Evolutionary conservation across 2,797 vertebrate genomes (phyloP), one percentile per base, ranked within the genome.

Genomic region (Podarcis siculus): DNA sequence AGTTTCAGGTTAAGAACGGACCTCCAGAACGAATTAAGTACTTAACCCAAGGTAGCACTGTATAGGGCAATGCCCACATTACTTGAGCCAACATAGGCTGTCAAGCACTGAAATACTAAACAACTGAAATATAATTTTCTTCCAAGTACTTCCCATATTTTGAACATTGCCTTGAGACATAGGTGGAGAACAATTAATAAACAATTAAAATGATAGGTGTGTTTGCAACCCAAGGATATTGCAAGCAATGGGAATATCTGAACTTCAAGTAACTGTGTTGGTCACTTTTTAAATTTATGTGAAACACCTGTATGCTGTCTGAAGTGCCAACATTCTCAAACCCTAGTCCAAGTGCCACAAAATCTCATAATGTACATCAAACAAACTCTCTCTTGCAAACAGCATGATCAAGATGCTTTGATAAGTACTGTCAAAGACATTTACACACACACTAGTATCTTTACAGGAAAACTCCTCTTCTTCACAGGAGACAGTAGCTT

Each of bases 371-470:
- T 75, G 15, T 37, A 72, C 66, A 83, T 79, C 79, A 39, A 79
- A 66, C 64, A 3, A 73, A 66, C 17, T 79, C 39, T 72, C 19
- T 85, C 75, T 49, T 15, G 67, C 30, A 88, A 83, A 27, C 49
- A 87, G 58, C 25, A n/a, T 69, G 76, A 87, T 85, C 25, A 85
- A 61, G 58, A 80, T 55, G 69, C 45, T 73, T 84, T 30, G 69
- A 58, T 81, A 90, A 67, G 61, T 87, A 87, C 45, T 42, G 32
- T 76, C 72, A 35, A 79, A 84, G 69, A 82, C 77, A 76, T 75
- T 73, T 87, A 79, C 4, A 37, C 79, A 39, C 8, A 39, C 5
- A 67, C 72, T 64, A 0, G 17, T 58, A n/a, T 87, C 67, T 76
- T 81, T 75, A 23, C 23, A 10, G 64, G n/a, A 67, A 71, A 90